Evolutionary conservation across 1,140 invertebrate species (phyloP), one percentile per base, ranked within the genome.

Genomic region (Eupristina koningsbergeri): DNA sequence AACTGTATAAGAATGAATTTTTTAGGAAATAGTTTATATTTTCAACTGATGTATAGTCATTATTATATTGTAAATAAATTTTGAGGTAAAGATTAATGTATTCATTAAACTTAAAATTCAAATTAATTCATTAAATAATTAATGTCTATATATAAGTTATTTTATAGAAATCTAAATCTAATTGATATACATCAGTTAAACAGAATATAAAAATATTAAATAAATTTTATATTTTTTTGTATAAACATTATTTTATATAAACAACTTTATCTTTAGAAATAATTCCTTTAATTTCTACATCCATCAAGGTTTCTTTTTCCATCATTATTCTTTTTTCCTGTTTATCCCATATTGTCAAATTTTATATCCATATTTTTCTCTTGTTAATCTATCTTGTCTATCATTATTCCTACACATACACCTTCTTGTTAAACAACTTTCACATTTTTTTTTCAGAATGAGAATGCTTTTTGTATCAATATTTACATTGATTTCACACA

Each of bases 381-480:
- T 92, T 45, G 91, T 86, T 26, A 93, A 91, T 31, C 92, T 86
- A 47, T 93, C 92, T 31, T 91, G 85, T 29, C 92, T 90, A 19
- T 91, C 91, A 53, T 93, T 88, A 7, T 93, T 92, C 34, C 94
- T 87, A 50, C 73, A 0, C 94, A 94, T 31, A 15, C 75, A 82
- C 58, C 93, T 90, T 17, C 86, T 89, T 84, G 93, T 91, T 13
- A 86, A 89, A 82, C 90, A 89, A 1, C 92, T 91, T 64, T 89
- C 89, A 0, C 91, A 90, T 0, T 91, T n/a, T 92, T 88, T 88
- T 94, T 80, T 92, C 93, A 50, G 86, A 89, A 86, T 89, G 91
- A 84, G 86, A 93, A 90, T 94, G 93, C 39, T 93, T 91, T 73
- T 93, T 94, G 36, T 94, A 93, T 76, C 93, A 90, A 1, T 94